A percentile compares a stretch with the other conserved stretches of the same genome.
phyloP scores from a whole-genome alignment of 2,888 invertebrate species.

The Nephrotoma appendiculata region DNA sequence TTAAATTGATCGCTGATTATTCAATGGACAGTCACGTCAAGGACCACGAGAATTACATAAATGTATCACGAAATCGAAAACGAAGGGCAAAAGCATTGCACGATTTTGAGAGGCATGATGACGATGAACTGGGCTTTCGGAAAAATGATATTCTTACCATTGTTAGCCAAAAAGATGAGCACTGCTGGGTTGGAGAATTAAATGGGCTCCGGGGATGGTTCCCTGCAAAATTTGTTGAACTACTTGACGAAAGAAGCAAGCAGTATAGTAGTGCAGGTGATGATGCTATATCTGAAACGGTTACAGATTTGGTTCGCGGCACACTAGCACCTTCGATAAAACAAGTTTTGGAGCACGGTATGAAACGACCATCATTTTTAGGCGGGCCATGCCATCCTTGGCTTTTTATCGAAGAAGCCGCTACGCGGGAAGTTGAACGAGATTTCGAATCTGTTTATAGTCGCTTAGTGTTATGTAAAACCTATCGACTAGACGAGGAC shows the following conservation, averaged over 20 bases:
- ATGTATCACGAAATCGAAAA: slow-evolving; percentile 73
- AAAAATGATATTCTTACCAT: slow-evolving; percentile 98
- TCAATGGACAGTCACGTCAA: slow-evolving; percentile 88
- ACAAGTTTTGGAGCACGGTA: slow-evolving; percentile 87
- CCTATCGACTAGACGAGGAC: slow-evolving; percentile 95
- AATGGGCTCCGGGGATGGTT: slow-evolving; percentile 95
- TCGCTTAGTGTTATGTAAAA: slow-evolving; percentile 90
- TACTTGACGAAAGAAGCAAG: slow-evolving; percentile 89
- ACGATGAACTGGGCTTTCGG: slow-evolving; percentile 94
- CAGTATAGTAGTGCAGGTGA: slow-evolving; percentile 88
- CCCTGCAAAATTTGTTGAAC: slow-evolving; percentile 90
- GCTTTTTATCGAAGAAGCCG: slow-evolving; percentile 96
- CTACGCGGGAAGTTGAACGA: slow-evolving; percentile 89
- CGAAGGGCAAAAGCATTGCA: slow-evolving; percentile 88
- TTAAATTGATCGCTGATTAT: slow-evolving; percentile 79
- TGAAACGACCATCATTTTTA: slow-evolving; percentile 78
- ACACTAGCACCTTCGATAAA: slow-evolving; percentile 86
- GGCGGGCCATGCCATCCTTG: slow-evolving; percentile 96
- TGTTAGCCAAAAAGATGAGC: slow-evolving; percentile 92
- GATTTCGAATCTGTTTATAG: slow-evolving; percentile 98
- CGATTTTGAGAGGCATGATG: slow-evolving; percentile 93
- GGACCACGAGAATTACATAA: slow-evolving; percentile 91
- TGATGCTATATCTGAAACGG: slow-evolving; percentile 91
- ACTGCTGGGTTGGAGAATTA: slow-evolving; percentile 96
- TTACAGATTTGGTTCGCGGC: slow-evolving; percentile 92